These are phyloP conservation scores for Mimumesa dahlbomi DNA, from an alignment of 2,888 invertebrate genomes.

Conservation along the genomic window DNA sequence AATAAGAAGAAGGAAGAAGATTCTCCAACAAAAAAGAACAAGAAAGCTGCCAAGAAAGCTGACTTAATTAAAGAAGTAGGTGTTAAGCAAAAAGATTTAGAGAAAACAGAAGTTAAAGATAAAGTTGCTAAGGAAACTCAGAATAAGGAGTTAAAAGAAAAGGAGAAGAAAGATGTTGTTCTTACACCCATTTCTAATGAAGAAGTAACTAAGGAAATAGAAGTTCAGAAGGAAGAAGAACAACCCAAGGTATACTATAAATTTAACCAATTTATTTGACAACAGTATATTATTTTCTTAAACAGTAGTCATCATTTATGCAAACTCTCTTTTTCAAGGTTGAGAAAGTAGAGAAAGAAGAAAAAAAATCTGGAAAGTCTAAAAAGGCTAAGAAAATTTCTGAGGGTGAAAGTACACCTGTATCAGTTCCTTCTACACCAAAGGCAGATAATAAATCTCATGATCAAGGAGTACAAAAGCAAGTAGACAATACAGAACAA, in stretches of 20 bases:
- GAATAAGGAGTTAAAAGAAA: constrained; percentile 81
- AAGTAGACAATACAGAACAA: constrained; percentile 59
- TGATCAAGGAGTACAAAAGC: constrained; percentile 62
- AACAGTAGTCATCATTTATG: not conserved
- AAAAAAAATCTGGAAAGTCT: constrained; percentile 78
- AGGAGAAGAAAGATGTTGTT: constrained; percentile 77
- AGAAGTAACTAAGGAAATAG: constrained; percentile 63
- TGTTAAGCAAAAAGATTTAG: constrained; percentile 79
- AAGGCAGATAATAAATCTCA: constrained; percentile 66
- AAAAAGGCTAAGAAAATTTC: constrained; percentile 77
- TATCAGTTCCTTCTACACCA: constrained; percentile 49
- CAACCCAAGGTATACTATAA: constrained; percentile 56
- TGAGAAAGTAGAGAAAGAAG: constrained; percentile 75
- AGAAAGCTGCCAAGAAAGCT: constrained; percentile 81
- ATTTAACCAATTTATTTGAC: not conserved
- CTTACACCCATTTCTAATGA: constrained; percentile 73
- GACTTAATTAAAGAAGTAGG: constrained; percentile 80
- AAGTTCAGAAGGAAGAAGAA: constrained; percentile 67
- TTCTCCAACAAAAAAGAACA: constrained; percentile 81
- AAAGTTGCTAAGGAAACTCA: constrained; percentile 81
- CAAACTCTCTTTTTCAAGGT: constrained; percentile 51
- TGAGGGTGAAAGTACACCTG: constrained; percentile 71
- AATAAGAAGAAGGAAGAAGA: constrained; percentile 85
- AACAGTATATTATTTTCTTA: constrained; percentile 1
- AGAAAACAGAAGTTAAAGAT: constrained; percentile 80